Conservation (phyloP, 2,797 vertebrate species). For the Setipinna tenuifilis region DNA sequence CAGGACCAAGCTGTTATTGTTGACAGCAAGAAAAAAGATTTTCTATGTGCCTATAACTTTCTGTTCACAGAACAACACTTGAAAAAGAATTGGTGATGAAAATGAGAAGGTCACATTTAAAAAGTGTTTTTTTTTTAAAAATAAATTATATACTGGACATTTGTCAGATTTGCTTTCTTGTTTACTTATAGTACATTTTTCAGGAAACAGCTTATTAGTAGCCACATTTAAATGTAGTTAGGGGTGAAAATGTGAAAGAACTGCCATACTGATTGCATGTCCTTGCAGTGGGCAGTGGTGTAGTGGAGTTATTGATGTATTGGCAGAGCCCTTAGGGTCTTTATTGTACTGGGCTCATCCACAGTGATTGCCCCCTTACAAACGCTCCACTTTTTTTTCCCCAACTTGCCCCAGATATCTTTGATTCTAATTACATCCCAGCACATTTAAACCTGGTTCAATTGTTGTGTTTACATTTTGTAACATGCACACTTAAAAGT, state of each 20-base stretch:
- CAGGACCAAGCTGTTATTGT: neutral
- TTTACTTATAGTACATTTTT: neutral
- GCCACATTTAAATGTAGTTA: neutral
- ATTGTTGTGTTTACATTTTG: neutral
- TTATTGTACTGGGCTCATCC: neutral
- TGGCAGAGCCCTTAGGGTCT: constrained; percentile 48
- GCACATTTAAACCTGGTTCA: neutral
- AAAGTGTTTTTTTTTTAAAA: no score
- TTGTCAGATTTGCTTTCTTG: neutral
- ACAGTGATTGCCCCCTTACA: neutral
- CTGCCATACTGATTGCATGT: neutral
- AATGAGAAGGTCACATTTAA: no score
- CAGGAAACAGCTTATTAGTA: neutral
- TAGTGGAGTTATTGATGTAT: constrained; percentile 46
- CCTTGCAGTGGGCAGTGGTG: neutral
- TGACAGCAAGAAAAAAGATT: neutral
- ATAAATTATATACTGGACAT: neutral
- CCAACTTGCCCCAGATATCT: neutral
- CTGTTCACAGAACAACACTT: no score
- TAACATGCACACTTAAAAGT: neutral
- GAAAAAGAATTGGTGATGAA: no score
- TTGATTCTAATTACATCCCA: neutral
- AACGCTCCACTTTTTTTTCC: neutral
- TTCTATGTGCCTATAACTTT: neutral
- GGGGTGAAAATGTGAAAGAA: constrained; percentile 4